A percentile compares a stretch with the other conserved stretches of the same genome.
These are phyloP conservation scores for Otus sunia DNA, from an alignment of 2,113 vertebrate species.

Conservation along the genomic window DNA sequence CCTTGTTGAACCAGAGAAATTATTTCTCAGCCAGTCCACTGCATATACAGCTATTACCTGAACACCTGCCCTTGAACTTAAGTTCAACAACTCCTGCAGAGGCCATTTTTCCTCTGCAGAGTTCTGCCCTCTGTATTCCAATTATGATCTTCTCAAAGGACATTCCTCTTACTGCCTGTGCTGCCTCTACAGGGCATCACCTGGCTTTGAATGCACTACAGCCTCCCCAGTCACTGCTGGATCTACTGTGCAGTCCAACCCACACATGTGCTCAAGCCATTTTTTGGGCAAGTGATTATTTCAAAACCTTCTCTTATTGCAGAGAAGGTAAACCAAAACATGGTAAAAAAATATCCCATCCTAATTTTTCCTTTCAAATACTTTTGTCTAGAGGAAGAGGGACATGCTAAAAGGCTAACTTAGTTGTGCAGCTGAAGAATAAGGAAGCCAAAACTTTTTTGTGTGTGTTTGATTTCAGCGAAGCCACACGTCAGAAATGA, in stretches of 20 bases:
- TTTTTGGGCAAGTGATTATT: not conserved
- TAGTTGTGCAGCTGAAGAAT: not conserved
- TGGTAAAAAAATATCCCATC: not conserved
- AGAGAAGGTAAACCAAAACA: not conserved
- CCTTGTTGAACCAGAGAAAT: not conserved
- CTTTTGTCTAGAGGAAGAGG: not conserved
- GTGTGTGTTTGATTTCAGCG: not conserved
- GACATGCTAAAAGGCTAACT: not conserved
- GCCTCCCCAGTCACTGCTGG: not conserved
- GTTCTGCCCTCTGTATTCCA: not conserved
- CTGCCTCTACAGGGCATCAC: too few relatives aligned
- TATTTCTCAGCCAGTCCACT: not conserved
- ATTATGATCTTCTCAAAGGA: not conserved
- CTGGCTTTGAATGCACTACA: not conserved
- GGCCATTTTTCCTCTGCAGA: not conserved
- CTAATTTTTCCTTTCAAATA: not conserved
- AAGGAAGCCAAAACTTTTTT: not conserved
- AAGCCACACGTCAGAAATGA: not conserved
- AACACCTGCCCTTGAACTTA: not conserved
- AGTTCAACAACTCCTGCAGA: not conserved
- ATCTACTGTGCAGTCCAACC: not conserved
- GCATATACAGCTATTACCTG: not conserved
- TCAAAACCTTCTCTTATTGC: not conserved
- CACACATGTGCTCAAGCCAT: fast-evolving
- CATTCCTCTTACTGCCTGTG: not conserved